Percentiles rank a stretch among this genome's conserved stretches.
Conservation (phyloP, 2,888 invertebrate species). For the Tenthredo amoena region DNA sequence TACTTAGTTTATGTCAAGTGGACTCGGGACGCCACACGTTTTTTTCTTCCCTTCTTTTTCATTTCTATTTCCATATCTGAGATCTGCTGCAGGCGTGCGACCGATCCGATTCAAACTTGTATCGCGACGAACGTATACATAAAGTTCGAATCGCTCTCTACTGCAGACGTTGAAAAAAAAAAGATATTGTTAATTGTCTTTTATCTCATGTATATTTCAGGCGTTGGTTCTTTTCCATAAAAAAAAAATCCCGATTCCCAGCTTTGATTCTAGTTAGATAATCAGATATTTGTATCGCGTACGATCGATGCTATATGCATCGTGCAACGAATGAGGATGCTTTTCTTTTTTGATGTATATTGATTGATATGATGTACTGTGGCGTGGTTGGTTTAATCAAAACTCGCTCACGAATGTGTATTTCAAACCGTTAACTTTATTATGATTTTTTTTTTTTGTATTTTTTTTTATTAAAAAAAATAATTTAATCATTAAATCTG, state of each 20-base stretch:
- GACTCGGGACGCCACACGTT: not conserved
- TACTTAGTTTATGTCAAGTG: not conserved
- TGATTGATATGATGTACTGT: not conserved
- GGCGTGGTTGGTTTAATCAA: not conserved
- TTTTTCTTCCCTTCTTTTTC: not conserved
- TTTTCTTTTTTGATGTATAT: not conserved
- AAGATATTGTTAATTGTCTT: not conserved
- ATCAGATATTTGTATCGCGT: no score
- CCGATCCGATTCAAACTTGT: not conserved
- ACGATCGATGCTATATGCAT: not conserved
- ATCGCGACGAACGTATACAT: not conserved
- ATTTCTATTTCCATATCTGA: constrained; percentile 50
- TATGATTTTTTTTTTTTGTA: not conserved
- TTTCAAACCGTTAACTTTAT: constrained; percentile 2
- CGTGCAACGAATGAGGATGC: not conserved
- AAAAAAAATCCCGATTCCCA: no score
- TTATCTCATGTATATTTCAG: not conserved
- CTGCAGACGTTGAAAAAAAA: not conserved
- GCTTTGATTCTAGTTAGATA: no score
- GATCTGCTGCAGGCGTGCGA: not conserved
- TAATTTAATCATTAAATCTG: not conserved
- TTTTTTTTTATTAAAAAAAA: not conserved
- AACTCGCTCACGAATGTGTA: not conserved
- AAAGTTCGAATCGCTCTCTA: not conserved
- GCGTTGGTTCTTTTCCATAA: no score